Conservation (phyloP, 2,113 vertebrate genomes). For the Hyperoodon ampullatus region DNA sequence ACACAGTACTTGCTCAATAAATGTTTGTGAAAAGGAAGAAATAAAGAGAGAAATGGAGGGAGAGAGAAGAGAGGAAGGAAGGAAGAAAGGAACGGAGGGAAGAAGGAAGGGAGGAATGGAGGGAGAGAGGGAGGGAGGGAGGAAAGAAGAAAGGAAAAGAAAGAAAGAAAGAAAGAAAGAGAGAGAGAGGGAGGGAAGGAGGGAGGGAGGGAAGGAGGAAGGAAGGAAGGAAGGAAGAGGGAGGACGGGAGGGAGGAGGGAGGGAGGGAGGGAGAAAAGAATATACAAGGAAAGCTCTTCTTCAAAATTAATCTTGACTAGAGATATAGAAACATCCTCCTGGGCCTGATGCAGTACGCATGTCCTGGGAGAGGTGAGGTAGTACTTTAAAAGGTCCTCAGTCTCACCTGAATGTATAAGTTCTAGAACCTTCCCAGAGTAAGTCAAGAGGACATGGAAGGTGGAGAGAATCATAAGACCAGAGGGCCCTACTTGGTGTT, state of each 20-base stretch:
- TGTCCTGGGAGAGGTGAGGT: background rate
- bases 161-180: fast-evolving
- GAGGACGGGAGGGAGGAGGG: too few relatives aligned
- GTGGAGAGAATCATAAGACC: background rate
- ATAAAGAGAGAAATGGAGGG: background rate
- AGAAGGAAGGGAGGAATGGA: background rate
- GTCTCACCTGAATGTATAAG: background rate
- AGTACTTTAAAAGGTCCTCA: background rate
- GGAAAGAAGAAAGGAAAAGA: background rate
- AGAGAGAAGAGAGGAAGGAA: too few relatives aligned
- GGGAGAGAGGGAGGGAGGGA: background rate
- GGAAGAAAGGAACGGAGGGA: fast-evolving
- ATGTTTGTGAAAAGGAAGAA: background rate
- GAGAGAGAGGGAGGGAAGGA: fast-evolving
- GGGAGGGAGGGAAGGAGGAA: fast-evolving
- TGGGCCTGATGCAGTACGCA: background rate
- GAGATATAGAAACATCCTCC: background rate
- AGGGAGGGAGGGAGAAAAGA: background rate
- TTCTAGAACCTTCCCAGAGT: background rate
- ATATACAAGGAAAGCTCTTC: background rate
- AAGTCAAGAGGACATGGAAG: background rate
- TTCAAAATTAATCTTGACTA: background rate
- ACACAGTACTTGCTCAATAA: background rate
- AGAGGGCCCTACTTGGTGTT: fast-evolving
- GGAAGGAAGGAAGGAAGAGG: background rate